Conservation (phyloP, 23 tunicate species). For the Ciona savignyi region DNA sequence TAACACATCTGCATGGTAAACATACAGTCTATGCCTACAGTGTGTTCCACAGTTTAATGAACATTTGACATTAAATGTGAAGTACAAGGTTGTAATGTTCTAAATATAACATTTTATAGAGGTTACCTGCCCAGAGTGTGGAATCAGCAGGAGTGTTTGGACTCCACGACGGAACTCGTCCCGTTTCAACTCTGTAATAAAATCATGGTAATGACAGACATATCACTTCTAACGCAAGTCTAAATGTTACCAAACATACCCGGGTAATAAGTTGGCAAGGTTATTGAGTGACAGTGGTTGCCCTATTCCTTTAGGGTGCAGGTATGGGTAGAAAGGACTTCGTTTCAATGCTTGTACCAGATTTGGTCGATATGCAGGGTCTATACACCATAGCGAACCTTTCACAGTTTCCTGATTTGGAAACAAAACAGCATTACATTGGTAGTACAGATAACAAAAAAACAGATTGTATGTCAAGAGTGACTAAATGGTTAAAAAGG, state of each 20-base stretch:
- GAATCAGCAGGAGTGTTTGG: conserved; percentile 40
- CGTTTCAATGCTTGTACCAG: conserved; percentile 83
- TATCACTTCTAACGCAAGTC: too few relatives aligned
- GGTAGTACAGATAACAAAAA: not conserved
- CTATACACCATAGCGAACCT: conserved; percentile 93
- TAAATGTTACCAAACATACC: too few relatives aligned
- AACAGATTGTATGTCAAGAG: not conserved
- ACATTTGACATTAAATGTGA: too few relatives aligned
- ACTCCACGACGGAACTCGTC: conserved; percentile 75
- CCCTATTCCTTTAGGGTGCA: conserved; percentile 68
- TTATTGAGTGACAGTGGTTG: conserved; percentile 68
- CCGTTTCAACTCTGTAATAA: conserved; percentile 49
- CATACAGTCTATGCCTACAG: too few relatives aligned
- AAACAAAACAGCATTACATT: not conserved
- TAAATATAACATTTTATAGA: too few relatives aligned
- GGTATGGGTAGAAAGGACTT: conserved; percentile 84
- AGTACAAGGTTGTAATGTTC: too few relatives aligned
- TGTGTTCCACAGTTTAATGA: too few relatives aligned
- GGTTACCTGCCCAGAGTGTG: conserved; percentile 75
- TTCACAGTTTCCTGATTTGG: conserved; percentile 48
- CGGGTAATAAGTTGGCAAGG: conserved; percentile 82
- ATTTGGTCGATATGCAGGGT: conserved; percentile 93
- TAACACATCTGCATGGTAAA: too few relatives aligned
- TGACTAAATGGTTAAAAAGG: not conserved
- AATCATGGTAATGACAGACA: not conserved